A percentile compares a stretch with the other conserved stretches of the same genome.
These are phyloP conservation scores for Sarcophaga rosellei DNA, from an alignment of 2,888 invertebrate species.

Conservation along the genomic window DNA sequence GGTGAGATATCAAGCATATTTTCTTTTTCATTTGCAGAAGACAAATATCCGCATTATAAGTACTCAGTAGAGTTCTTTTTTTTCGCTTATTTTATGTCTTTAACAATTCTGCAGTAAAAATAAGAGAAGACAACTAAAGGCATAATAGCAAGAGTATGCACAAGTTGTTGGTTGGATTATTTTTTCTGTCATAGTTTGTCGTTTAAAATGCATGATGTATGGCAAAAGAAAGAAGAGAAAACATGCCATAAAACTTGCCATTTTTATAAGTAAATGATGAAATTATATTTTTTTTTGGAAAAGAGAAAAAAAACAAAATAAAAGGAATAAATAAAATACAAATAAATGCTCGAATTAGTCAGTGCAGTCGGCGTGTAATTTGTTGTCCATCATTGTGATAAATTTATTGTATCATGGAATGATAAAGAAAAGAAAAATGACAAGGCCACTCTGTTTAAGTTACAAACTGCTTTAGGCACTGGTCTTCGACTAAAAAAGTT, in stretches of 20 bases:
- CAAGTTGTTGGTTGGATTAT: constrained; percentile 5
- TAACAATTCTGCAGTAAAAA: constrained; percentile 52
- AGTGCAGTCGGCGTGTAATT: too few species aligned
- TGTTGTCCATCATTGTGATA: too few species aligned
- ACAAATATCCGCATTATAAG: constrained; percentile 51
- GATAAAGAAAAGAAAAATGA: too few species aligned
- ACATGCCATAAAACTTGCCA: background rate
- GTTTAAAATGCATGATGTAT: background rate
- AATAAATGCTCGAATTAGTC: too few species aligned
- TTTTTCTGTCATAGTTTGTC: background rate
- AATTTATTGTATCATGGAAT: too few species aligned
- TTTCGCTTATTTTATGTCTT: constrained; percentile 4
- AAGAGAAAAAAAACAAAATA: too few species aligned
- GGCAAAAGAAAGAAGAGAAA: background rate
- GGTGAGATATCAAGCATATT: constrained; percentile 30
- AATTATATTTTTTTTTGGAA: background rate
- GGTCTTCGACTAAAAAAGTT: too few species aligned
- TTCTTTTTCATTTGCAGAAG: constrained; percentile 1
- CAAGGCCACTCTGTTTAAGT: too few species aligned
- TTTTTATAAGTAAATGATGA: background rate
- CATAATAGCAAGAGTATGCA: background rate
- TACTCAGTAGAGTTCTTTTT: background rate
- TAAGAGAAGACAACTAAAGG: constrained; percentile 3
- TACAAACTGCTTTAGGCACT: too few species aligned
- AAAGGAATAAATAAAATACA: too few species aligned